Conservation (phyloP, 2,113 vertebrate genomes). For the Chlorodrepanis virens region DNA sequence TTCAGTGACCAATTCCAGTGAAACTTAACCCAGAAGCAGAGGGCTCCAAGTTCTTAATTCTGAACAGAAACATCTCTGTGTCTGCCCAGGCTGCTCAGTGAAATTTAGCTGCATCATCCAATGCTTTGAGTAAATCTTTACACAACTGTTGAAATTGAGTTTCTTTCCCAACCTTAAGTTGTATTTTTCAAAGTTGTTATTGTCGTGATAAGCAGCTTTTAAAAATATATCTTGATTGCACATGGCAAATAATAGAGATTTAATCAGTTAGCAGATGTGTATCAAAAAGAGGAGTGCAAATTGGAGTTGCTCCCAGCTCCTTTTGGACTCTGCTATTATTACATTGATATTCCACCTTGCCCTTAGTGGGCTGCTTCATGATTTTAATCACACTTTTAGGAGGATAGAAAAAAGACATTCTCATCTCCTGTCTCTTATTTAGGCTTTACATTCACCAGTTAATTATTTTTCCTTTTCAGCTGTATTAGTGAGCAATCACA, state of each 20-base stretch:
- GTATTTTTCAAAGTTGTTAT: not conserved
- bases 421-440: not conserved
- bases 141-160: not conserved
- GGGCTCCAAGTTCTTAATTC: not conserved
- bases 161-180: not conserved
- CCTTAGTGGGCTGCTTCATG: not conserved
- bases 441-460: not conserved
- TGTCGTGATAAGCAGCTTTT: not conserved
- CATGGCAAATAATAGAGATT: not conserved
- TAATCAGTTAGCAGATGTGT: not conserved
- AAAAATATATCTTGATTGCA: not conserved
- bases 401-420: not conserved
- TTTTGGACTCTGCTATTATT: not conserved
- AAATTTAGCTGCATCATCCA: not conserved
- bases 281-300: not conserved
- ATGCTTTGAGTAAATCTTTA: not conserved
- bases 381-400: not conserved
- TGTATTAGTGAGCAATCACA: conserved; percentile 82
- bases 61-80: not conserved
- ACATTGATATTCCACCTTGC: not conserved
- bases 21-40: not conserved
- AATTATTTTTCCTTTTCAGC: conserved; percentile 55
- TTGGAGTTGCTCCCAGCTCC: not conserved
- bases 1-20: not conserved
- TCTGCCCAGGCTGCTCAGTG: not conserved